Base-by-base conservation (phyloP, 2,888 invertebrate species). In the Hypena proboscidalis region DNA sequence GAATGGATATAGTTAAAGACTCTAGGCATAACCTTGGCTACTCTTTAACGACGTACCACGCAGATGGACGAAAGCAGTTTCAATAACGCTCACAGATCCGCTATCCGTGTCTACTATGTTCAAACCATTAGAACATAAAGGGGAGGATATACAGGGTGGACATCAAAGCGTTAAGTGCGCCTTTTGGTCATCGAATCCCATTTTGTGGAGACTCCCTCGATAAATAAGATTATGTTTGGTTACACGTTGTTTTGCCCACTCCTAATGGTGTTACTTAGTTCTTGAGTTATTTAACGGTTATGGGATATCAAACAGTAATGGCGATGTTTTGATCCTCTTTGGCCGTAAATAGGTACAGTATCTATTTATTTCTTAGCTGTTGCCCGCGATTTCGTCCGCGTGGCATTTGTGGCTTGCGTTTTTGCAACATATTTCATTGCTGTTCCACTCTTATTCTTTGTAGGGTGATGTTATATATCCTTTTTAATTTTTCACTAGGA, bases 101-200 rank as follows among this genome's bases (percentile, higher is more conserved):
- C 30, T 38, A 7, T 21, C 30, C 60, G 30, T 29, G 3, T 40
- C 1, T 8, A 46, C 51, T 29, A 20, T 32, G 23, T 11, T 32
- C 32, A 2, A 33, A 27, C 31, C 40, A 47, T 67, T 47, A 33
- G 45, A 52, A 70, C 71, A 74, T 70, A 76, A 80, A 77, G 80
- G 83, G 85, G 83, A 78, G 77, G 66, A 56, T 51, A 58, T 49
- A 58, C 58, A 77, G 80, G 78, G 81, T 80, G 85, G 87, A 90
- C 90, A 89, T 90, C 87, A 90, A 89, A 85, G 90, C 89, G 86
- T 85, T 90, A 89, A 90, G 89, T 89, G 89, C 85, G 83, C 50
- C 76, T 83, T 84, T 77, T 79, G 74, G 77, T 80, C 80, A 80
- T 81, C 81, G 81, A 79, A 80, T 76, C 80, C 77, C 77, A 79